Base-by-base conservation (phyloP, 30 jellyfish, hydroid and myxozoan species). In the Sanderia malayensis region DNA sequence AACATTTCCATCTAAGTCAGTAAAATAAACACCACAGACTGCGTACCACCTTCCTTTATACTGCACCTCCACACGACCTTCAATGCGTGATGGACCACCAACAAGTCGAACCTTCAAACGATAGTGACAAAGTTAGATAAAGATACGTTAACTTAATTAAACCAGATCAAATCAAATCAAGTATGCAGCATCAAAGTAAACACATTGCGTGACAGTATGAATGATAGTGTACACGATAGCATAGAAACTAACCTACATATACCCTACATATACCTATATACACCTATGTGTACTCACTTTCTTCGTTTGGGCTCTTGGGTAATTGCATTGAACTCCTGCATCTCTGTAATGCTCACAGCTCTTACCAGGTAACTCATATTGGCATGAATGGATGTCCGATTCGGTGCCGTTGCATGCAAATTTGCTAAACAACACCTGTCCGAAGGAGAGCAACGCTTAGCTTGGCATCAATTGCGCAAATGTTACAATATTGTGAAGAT, bases 311-410 rank as follows among this genome's bases (percentile, higher is more conserved):
- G 88, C 73, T 15, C 13, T 30, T 37, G 94, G 97, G 26, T 19
- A 37, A 58, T 73, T 67, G 58, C 97, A 90, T 19, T 53, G 59
- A 0, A 90, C 97, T 1, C 94, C 97, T 11, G 97, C 95, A 65
- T 90, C 97, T 65, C 82, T 83, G 53, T 47, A 72, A 74, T 90
- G 97, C 17, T 67, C 49, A 46, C 97, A 90, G 24, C 63, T 47
- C 2, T 62, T 19, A 8, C 41, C 74, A 22, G 88, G 84, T 20
- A 23, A 21, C 53, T 69, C 28, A 34, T 46, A 55, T 22, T 21
- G 66, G 84, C 97, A 90, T 20, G 80, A 41, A 31, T 49, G 66
- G 41, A 90, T 45, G 49, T 26, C 47, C 0, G 68, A 13, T 49
- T 90, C 96, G 21, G 55, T 73, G 2, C 97, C 97, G 1, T 66